A percentile compares a stretch with the other conserved stretches of the same genome.
phyloP scores from a whole-genome alignment of 2,113 vertebrate genomes.

The Pteronura brasiliensis region DNA sequence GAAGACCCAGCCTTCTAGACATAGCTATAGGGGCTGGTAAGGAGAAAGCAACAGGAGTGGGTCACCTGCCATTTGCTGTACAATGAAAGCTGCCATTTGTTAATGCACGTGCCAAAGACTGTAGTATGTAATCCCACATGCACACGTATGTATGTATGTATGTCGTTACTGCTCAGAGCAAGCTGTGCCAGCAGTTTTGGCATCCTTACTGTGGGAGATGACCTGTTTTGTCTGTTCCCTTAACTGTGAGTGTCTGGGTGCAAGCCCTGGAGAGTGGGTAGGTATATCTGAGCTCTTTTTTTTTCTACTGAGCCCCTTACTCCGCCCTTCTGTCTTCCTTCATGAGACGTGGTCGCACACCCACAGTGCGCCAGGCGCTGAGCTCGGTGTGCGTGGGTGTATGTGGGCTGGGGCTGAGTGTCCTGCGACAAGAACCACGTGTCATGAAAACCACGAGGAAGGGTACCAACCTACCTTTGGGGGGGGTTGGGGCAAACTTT shows the following conservation, averaged over 20 bases:
- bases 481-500: neutral
- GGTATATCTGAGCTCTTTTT: neutral
- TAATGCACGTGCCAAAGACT: neutral
- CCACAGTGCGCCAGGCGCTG: fast-evolving
- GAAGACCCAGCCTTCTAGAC: neutral
- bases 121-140: fast-evolving
- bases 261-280: neutral
- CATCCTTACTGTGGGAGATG: neutral
- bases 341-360: neutral
- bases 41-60: neutral
- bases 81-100: neutral
- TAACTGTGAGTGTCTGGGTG: fast-evolving
- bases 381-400: neutral
- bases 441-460: neutral
- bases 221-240: neutral
- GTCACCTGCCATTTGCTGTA: neutral
- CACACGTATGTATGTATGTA: neutral
- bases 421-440: fast-evolving
- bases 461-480: neutral
- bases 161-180: neutral
- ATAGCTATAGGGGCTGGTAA: neutral
- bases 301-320: neutral
- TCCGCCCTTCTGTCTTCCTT: neutral
- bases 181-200: neutral
- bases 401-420: neutral